Evolutionary conservation across 2,797 vertebrate species (phyloP).

Genomic region (Nyctibius grandis): DNA sequence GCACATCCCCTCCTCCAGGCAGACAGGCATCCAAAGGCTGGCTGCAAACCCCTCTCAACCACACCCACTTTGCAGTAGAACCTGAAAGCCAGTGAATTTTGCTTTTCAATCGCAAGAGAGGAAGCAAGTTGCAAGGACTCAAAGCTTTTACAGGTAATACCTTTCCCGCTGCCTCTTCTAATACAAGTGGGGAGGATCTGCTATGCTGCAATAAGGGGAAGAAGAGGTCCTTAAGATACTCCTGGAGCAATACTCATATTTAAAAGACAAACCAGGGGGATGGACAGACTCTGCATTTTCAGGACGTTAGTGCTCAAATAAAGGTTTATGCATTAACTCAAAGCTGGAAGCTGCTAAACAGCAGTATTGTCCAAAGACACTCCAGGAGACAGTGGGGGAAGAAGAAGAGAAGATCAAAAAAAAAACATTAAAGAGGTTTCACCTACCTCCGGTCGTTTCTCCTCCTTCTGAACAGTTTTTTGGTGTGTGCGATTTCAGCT

Average conservation of each 20-base stretch:
- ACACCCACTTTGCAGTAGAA: not conserved
- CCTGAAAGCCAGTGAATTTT: not conserved
- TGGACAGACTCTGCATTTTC: not conserved
- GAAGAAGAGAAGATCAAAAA: not conserved
- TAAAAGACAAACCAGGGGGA: not conserved
- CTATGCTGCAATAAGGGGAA: not conserved
- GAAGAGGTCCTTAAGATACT: not conserved
- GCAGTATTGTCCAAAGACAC: not conserved
- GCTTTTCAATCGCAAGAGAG: not conserved
- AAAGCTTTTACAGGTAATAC: not conserved
- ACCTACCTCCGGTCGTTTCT: slow-evolving; percentile 91
- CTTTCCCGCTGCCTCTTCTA: not conserved
- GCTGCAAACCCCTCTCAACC: not conserved
- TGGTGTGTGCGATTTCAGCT: slow-evolving; percentile 95
- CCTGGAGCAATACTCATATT: not conserved
- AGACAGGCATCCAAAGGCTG: fast-evolving
- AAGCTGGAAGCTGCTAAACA: not conserved
- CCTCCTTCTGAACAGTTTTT: slow-evolving; percentile 93
- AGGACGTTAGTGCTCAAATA: not conserved
- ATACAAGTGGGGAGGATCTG: not conserved
- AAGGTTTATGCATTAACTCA: not conserved
- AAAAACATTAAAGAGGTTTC: not conserved
- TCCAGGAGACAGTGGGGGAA: fast-evolving
- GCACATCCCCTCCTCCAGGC: not conserved
- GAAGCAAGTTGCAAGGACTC: not conserved